Percentiles rank a stretch among this genome's conserved stretches.
phyloP scores from a whole-genome alignment of 2,113 vertebrate genomes.

The Campylomormyrus numenius region DNA sequence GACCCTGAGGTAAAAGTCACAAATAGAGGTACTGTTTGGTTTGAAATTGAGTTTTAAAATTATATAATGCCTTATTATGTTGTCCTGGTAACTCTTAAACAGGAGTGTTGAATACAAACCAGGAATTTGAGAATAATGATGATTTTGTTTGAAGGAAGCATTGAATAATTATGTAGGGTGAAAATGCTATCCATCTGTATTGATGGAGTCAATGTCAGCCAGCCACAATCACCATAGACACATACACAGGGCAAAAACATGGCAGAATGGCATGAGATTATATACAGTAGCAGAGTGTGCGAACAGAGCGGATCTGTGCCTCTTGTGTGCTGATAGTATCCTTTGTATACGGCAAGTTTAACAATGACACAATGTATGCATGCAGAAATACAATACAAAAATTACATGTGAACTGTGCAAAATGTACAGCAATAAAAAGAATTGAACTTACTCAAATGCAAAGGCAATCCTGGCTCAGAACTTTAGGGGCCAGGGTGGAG shows the following conservation, averaged over 20 bases:
- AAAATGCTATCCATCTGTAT: background rate
- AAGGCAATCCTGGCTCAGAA: background rate
- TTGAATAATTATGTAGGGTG: background rate
- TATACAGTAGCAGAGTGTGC: background rate
- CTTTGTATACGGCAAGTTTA: background rate
- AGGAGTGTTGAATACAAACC: background rate
- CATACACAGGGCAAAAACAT: background rate
- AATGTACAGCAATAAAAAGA: background rate
- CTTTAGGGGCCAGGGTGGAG: background rate
- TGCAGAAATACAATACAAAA: background rate
- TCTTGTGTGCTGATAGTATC: background rate
- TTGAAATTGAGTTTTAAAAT: background rate
- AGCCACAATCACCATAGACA: background rate
- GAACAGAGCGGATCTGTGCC: background rate
- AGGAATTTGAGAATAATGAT: background rate
- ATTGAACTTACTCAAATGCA: background rate
- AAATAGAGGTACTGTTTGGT: background rate
- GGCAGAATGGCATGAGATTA: background rate
- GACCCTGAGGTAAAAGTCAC: background rate
- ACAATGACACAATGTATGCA: background rate
- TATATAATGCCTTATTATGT: background rate
- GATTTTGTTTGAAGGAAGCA: background rate
- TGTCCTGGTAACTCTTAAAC: conserved; percentile 11
- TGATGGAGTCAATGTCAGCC: background rate
- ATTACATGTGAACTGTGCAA: background rate